Evolutionary conservation across 2,797 vertebrate species (phyloP).

Genomic region (Rousettus madagascariensis): DNA sequence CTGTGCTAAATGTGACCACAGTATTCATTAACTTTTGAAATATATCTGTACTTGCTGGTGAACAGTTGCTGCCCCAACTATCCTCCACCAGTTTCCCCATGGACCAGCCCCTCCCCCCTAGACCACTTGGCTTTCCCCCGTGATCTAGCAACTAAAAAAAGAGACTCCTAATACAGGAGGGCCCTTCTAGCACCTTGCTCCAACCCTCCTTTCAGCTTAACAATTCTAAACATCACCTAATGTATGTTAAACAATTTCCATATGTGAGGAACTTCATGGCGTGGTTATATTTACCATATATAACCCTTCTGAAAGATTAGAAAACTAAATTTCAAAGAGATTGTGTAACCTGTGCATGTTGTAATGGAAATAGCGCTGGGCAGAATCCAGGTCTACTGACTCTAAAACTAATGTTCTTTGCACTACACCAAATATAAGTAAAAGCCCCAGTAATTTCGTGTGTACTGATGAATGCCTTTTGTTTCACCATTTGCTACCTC

Average conservation of each 20-base stretch:
- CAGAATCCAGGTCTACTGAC: not conserved
- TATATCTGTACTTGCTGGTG: not conserved
- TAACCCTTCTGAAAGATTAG: not conserved
- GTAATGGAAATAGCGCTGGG: not conserved
- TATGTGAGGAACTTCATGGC: not conserved
- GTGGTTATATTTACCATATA: not conserved
- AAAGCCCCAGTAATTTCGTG: not conserved
- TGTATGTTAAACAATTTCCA: not conserved
- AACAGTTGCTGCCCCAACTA: not conserved
- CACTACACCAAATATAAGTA: not conserved
- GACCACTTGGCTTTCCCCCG: not conserved
- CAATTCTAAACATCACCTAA: not conserved
- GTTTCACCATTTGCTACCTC: not conserved
- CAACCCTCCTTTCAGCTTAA: not conserved
- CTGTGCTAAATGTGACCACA: not conserved
- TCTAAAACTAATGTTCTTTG: not conserved
- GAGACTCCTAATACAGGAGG: not conserved
- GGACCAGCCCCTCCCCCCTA: not conserved
- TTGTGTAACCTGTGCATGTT: not conserved
- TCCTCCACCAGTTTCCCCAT: not conserved
- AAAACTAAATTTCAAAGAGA: conserved; percentile 42
- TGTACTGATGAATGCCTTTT: not conserved
- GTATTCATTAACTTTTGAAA: not conserved
- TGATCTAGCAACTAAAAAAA: not conserved
- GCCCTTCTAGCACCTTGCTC: not conserved